Base-by-base conservation (phyloP, 2,797 vertebrate species). In the Pempheris klunzingeri region DNA sequence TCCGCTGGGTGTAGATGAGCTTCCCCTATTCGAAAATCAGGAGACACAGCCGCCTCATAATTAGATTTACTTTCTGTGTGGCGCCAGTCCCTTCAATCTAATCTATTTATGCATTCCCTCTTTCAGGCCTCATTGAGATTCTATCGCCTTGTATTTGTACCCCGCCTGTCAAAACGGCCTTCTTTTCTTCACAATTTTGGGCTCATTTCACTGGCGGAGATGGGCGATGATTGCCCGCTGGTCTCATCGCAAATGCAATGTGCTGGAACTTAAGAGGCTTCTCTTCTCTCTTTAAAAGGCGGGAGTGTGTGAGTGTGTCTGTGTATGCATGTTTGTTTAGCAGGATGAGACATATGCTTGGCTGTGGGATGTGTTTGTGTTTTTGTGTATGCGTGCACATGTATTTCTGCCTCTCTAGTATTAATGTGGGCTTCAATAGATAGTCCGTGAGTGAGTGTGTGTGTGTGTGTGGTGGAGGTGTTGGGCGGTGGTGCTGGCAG, bases 41-140 rank as follows among this genome's bases (percentile, higher is more conserved):
- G 87, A 92, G 90, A 93, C 87, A 90, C 83, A 88, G 84, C 77
- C 80, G 77, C 82, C 83, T 93, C 89, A 87, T 94, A 94, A 95
- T 95, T 93, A 95, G 92, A 95, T 95, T 94, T 94, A 92, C 93
- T 93, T 93, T 93, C 87, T 91, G 89, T 93, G 92, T 90, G 88
- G 92, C 79, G 77, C 86, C 84, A 79, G 91, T 93, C 88, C 89
- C 87, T 93, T 93, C 93, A 90, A 90, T 93, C 90, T 94, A 94
- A 95, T 94, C 94, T 94, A 92, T 93, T 94, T 92, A 93, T 93
- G 89, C 92, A 90, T 94, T 95, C 91, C 82, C 87, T 92, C 90
- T 93, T 94, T 93, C 91, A 93, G 90, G 92, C 92, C 92, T 94
- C 93, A 93, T 94, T 95, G 93, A 94, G 93, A 94, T 95, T 94